Evolutionary conservation across 2,888 invertebrate genomes (phyloP).

Genomic region (Lacanobia wlatinum): DNA sequence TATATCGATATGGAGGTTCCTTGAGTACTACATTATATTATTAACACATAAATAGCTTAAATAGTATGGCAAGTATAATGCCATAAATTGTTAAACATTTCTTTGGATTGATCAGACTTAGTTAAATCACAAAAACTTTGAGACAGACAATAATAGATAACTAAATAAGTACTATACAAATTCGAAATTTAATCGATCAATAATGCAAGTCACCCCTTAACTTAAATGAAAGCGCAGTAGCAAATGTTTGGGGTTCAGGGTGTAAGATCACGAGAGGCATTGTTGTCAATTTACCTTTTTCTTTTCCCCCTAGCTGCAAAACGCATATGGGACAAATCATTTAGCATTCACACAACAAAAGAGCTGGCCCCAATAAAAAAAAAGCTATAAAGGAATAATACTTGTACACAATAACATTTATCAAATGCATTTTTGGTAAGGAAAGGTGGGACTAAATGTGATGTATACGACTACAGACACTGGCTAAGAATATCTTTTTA

Average conservation of each 20-base stretch:
- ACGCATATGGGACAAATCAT: constrained; percentile 4
- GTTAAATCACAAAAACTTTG: constrained; percentile 70
- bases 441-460: constrained; percentile 45
- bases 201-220: constrained; percentile 9
- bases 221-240: constrained; percentile 24
- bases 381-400: constrained; percentile 28
- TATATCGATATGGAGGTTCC: constrained; percentile 57
- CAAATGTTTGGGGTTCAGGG: not conserved
- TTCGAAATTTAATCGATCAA: constrained; percentile 22
- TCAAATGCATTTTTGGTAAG: constrained; percentile 51
- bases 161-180: constrained; percentile 58
- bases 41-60: constrained; percentile 69
- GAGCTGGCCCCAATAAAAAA: constrained; percentile 26
- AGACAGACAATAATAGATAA: constrained; percentile 55
- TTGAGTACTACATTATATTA: constrained; percentile 48
- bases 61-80: constrained; percentile 56
- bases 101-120: constrained; percentile 83
- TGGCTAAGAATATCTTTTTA: constrained; percentile 28
- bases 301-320: constrained; percentile 16
- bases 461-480: constrained; percentile 45
- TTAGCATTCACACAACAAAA: constrained; percentile 16
- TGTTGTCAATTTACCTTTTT: constrained; percentile 24
- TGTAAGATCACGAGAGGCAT: constrained; percentile 11
- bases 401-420: constrained; percentile 38
- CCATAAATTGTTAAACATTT: constrained; percentile 59